Percentiles rank a stretch among this genome's conserved stretches.
Conservation (phyloP, 2,888 invertebrate genomes). For the Thelaira solivaga region DNA sequence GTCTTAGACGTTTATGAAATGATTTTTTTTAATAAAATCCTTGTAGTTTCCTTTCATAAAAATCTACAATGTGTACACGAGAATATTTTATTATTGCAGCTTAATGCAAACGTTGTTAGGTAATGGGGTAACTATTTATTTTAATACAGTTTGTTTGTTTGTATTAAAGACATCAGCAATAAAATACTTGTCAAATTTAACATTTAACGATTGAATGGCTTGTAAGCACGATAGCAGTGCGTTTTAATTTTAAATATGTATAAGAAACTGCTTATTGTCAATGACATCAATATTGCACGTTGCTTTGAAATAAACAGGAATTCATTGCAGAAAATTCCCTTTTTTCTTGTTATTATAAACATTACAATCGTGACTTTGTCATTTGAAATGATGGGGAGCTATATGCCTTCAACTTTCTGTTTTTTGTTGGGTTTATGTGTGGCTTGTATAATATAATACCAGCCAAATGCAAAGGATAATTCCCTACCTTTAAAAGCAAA, state of each 20-base stretch:
- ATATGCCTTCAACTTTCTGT: neutral
- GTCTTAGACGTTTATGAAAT: neutral
- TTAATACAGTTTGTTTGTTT: neutral
- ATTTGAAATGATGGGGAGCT: too few species aligned
- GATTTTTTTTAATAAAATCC: neutral
- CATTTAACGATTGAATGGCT: too few species aligned
- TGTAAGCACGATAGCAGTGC: too few species aligned
- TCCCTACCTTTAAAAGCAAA: neutral
- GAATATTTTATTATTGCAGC: neutral
- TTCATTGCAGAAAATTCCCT: neutral
- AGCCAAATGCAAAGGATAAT: too few species aligned
- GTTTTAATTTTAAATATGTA: neutral
- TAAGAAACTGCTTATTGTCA: neutral
- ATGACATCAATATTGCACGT: neutral
- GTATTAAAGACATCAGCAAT: too few species aligned
- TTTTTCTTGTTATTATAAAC: too few species aligned
- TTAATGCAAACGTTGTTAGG: too few species aligned
- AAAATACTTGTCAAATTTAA: conserved; percentile 41
- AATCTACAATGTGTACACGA: neutral
- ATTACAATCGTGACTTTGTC: too few species aligned
- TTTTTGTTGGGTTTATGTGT: too few species aligned
- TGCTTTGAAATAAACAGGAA: neutral
- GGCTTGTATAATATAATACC: neutral
- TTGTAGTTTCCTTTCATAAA: neutral
- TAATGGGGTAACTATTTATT: conserved; percentile 27